Base-by-base conservation (phyloP, 2,888 invertebrate genomes). In the Macrophya alboannulata region DNA sequence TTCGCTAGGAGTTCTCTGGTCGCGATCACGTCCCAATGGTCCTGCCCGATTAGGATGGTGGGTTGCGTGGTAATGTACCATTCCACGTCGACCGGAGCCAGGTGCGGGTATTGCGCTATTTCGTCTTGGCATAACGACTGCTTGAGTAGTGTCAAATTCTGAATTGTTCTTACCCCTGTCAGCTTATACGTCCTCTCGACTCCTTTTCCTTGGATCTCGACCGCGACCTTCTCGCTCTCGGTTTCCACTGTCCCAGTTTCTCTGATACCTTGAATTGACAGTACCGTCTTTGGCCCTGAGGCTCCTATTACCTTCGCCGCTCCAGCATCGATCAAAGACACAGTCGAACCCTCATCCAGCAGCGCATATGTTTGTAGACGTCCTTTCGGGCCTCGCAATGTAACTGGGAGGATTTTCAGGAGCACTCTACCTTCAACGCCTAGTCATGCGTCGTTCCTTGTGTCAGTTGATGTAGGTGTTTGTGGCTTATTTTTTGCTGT, bases 291-390 rank as follows among this genome's bases (percentile, higher is more conserved):
- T 8, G 82, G 51, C 12, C 86, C 85, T 31, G n/a, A 12, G 21
- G 71, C 83, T 2, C 85, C 86, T 5, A 86, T 82, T 31, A 37
- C 21, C 15, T 79, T 82, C 4, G 86, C 87, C 0, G 86, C 17
- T 2, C 82, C 83, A 1, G 31, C 51, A 37, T 87, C 86, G 51
- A 87, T 59, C 0, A 86, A 85, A 6, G n/a, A n/a, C n/a, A 87
- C 84, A 3, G 87, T 86, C 1, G 87, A 86, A 0, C 86, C 87
- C 21, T 87, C 87, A 72, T 87, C 87, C 4, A 87, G 40, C 15
- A 87, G 40, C 6, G 86, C 86, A 37, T 81, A 85, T 0, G 85
- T 21, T 45, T 55, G 15, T 10, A 40, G n/a, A 40, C 15, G n/a
- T n/a, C n/a, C n/a, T n/a, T 48, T 74, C 1, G 84, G 45, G 0